Percentiles rank a stretch among this genome's conserved stretches.
Evolutionary conservation across 2,113 vertebrate genomes (phyloP).

Genomic region (Phocoena sinus): DNA sequence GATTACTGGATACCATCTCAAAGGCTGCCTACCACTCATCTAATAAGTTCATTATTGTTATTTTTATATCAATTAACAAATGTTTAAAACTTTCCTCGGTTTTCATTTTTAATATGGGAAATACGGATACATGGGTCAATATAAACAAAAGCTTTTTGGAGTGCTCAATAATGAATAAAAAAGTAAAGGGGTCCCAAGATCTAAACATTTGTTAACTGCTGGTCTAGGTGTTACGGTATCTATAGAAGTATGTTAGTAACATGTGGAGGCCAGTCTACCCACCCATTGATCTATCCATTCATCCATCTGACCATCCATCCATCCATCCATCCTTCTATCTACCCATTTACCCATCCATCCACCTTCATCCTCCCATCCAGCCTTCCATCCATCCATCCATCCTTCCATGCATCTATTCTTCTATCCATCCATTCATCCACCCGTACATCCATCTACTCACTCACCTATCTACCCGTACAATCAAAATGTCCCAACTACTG

Average conservation of each 20-base stretch:
- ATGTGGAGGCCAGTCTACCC: neutral
- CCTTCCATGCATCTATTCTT: too few relatives aligned
- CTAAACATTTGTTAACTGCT: neutral
- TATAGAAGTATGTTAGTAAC: neutral
- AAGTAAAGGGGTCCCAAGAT: neutral
- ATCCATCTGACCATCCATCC: too few relatives aligned
- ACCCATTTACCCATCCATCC: neutral
- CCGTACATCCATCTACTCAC: neutral
- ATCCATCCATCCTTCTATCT: too few relatives aligned
- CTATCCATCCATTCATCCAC: neutral
- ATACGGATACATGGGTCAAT: neutral
- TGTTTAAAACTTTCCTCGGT: neutral
- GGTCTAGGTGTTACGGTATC: neutral
- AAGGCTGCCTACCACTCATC: neutral
- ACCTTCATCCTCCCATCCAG: too few relatives aligned
- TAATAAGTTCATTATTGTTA: neutral
- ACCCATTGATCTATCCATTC: neutral
- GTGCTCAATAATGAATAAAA: neutral
- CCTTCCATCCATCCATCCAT: too few relatives aligned
- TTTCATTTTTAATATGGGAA: slow-evolving; percentile 20
- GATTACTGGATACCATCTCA: neutral
- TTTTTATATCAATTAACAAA: neutral
- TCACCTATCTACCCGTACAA: neutral
- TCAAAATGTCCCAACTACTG: neutral
- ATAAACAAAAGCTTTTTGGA: neutral